Percentiles rank a stretch among this genome's conserved stretches.
Evolutionary conservation across 2,797 vertebrate genomes (phyloP).

Genomic region (Esox masquinongy): DNA sequence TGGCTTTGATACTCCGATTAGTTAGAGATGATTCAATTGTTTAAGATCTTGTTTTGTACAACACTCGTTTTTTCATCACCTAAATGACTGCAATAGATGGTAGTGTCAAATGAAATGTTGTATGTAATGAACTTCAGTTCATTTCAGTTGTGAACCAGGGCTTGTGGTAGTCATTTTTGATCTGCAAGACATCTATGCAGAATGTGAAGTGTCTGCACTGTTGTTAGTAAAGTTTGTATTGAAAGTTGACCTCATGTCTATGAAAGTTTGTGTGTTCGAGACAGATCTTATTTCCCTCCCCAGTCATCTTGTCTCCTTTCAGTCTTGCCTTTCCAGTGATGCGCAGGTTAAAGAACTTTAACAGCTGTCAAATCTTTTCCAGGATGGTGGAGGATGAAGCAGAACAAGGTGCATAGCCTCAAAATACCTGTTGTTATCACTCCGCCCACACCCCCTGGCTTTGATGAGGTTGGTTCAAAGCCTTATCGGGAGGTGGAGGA

Average conservation of each 20-base stretch:
- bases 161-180: constrained; percentile 14
- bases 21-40: too few species aligned
- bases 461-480: constrained; percentile 47
- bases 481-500: too few species aligned
- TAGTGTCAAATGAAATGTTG: too few species aligned
- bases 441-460: constrained; percentile 22
- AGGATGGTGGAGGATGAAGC: constrained; percentile 28
- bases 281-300: constrained; percentile 39
- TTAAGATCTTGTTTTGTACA: too few species aligned
- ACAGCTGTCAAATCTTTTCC: constrained; percentile 58
- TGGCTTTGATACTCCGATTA: too few species aligned
- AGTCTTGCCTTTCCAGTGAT: constrained; percentile 37
- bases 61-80: too few species aligned
- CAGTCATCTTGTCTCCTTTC: constrained; percentile 23
- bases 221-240: constrained; percentile 29
- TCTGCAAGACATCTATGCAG: constrained; percentile 9
- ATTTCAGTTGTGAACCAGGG: background rate
- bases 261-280: constrained; percentile 36
- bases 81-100: too few species aligned
- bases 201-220: constrained; percentile 19
- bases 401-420: constrained; percentile 42
- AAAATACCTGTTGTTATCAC: constrained; percentile 30
- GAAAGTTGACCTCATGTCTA: constrained; percentile 43
- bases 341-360: constrained; percentile 50
- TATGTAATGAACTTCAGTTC: too few species aligned